phyloP scores from a whole-genome alignment of 2,888 invertebrate species.

The Syrphus vitripennis region DNA sequence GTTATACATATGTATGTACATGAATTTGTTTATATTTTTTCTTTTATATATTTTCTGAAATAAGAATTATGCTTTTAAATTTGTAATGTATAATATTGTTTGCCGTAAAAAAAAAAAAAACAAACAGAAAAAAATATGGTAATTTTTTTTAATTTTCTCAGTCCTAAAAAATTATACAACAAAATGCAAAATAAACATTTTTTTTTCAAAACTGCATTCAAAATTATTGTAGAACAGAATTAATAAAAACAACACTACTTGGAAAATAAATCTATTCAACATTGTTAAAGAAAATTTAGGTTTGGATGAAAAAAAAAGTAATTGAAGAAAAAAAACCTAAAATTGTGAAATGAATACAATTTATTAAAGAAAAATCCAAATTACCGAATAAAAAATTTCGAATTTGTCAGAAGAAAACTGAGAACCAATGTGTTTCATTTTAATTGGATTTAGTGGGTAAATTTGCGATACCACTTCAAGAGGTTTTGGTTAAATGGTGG shows the following conservation, averaged over 20 bases:
- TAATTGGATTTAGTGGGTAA: background rate
- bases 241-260: slow-evolving; percentile 20
- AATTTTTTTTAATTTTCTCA: slow-evolving; percentile 66
- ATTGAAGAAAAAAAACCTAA: slow-evolving; percentile 4
- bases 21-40: background rate
- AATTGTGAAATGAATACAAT: slow-evolving; percentile 36
- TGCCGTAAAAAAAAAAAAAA: slow-evolving; percentile 30
- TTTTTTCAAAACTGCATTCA: slow-evolving; percentile 19
- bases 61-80: background rate
- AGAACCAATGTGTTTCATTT: slow-evolving; percentile 55
- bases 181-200: slow-evolving; percentile 6
- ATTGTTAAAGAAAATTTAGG: slow-evolving; percentile 30
- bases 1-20: slow-evolving; percentile 21
- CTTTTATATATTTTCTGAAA: slow-evolving; percentile 23
- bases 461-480: too few species aligned
- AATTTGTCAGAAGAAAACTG: slow-evolving; percentile 63
- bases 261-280: slow-evolving; percentile 15
- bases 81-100: slow-evolving; percentile 42
- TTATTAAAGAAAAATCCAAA: slow-evolving; percentile 4
- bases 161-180: slow-evolving; percentile 39
- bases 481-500: too few species aligned
- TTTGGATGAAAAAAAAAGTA: slow-evolving; percentile 16
- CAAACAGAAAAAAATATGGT: slow-evolving; percentile 17
- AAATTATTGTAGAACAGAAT: slow-evolving; percentile 34
- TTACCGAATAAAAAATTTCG: slow-evolving; percentile 53